These are phyloP conservation scores for Entomobrya multifasciata DNA, from an alignment of 2,888 invertebrate species.

Conservation along the genomic window DNA sequence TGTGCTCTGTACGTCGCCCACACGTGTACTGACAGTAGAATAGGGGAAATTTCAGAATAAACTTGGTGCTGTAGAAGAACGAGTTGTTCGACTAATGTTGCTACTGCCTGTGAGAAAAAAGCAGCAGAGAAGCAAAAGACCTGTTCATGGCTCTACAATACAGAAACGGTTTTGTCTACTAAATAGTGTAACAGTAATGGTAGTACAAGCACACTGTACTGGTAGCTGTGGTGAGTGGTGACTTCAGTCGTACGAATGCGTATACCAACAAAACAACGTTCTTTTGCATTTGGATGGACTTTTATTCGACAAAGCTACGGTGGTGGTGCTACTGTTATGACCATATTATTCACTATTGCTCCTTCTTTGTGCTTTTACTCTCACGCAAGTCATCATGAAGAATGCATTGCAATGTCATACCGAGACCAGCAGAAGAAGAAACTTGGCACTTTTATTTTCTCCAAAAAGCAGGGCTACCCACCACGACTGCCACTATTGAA, in stretches of 20 bases:
- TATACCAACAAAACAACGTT: constrained; percentile 33
- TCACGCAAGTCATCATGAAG: constrained; percentile 42
- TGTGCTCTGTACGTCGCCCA: constrained; percentile 78
- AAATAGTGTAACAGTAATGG: background rate
- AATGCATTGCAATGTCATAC: constrained; percentile 44
- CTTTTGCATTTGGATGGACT: constrained; percentile 3
- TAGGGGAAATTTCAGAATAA: constrained; percentile 56
- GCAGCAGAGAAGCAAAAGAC: constrained; percentile 7
- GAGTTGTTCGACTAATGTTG: background rate
- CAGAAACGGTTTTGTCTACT: background rate
- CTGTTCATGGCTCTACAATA: too few relatives aligned
- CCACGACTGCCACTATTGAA: too few relatives aligned
- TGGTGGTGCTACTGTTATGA: background rate
- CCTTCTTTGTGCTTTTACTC: background rate
- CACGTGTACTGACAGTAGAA: constrained; percentile 79
- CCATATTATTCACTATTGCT: background rate
- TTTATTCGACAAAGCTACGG: constrained; percentile 7
- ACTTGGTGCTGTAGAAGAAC: constrained; percentile 24
- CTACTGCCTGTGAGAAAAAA: constrained; percentile 45
- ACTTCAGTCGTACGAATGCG: constrained; percentile 11
- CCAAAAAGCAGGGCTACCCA: background rate
- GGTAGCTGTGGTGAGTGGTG: constrained; percentile 33
- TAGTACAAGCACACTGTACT: constrained; percentile 1
- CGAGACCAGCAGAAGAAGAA: background rate
- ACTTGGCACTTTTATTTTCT: background rate